These are phyloP conservation scores for Pardosa pseudoannulata DNA, from an alignment of 2,888 invertebrate species.

Conservation along the genomic window DNA sequence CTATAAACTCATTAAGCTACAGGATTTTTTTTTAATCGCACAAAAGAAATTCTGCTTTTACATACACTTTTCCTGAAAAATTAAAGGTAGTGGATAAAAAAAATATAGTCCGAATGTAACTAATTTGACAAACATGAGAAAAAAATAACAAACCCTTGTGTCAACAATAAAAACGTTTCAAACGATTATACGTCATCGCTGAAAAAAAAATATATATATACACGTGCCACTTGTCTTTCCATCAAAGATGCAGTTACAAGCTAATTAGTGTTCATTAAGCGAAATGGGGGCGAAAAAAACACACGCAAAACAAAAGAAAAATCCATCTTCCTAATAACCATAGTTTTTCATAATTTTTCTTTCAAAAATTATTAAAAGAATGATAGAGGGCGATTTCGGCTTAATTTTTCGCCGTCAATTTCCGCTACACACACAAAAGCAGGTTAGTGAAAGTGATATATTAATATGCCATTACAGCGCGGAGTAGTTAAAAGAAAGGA, in stretches of 20 bases:
- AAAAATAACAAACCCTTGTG: too few relatives aligned
- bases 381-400: background rate
- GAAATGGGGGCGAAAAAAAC: constrained; percentile 23
- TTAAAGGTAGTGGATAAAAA: too few relatives aligned
- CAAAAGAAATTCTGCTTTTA: too few relatives aligned
- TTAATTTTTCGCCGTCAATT: background rate
- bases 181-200: too few relatives aligned
- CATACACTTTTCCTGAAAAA: too few relatives aligned
- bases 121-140: too few relatives aligned
- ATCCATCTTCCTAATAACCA: background rate
- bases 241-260: constrained; percentile 17
- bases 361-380: background rate
- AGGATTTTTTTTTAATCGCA: too few relatives aligned
- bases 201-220: too few relatives aligned
- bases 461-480: background rate
- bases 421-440: background rate
- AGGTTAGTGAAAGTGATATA: background rate
- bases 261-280: constrained; percentile 45
- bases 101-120: too few relatives aligned
- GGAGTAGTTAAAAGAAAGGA: background rate
- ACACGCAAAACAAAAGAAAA: background rate
- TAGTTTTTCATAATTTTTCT: too few relatives aligned
- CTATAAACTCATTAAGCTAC: too few relatives aligned
- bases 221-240: background rate
- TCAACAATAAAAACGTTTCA: too few relatives aligned